Conservation (phyloP, 2,797 vertebrate species). For the Catostomus latipinnis region DNA sequence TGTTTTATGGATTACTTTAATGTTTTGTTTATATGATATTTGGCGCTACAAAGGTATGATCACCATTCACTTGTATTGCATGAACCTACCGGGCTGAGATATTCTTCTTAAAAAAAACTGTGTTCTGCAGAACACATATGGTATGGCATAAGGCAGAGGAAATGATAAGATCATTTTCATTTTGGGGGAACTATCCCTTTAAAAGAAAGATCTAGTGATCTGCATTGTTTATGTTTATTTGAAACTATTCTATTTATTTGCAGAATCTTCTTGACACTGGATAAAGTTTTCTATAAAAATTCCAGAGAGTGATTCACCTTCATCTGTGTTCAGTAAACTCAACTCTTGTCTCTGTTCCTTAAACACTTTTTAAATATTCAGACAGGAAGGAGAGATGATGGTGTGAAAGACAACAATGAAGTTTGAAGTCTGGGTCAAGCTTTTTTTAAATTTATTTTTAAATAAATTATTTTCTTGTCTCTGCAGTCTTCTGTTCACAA, state of each 20-base stretch:
- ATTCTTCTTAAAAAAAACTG: too few relatives aligned
- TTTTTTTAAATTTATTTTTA: neutral
- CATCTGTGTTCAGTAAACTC: slow-evolving; percentile 10
- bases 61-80: too few relatives aligned
- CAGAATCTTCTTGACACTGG: neutral
- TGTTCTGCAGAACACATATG: too few relatives aligned
- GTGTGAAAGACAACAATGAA: neutral
- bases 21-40: too few relatives aligned
- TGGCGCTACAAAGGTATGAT: too few relatives aligned
- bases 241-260: neutral
- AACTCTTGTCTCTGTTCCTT: neutral
- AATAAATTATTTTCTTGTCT: neutral
- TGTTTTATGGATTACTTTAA: too few relatives aligned
- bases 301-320: neutral
- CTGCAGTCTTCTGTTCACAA: slow-evolving; percentile 88
- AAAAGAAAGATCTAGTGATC: neutral
- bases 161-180: too few relatives aligned
- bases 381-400: neutral
- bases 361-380: slow-evolving; percentile 4
- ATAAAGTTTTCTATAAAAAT: neutral
- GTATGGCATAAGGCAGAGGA: too few relatives aligned
- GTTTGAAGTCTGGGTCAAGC: too few relatives aligned
- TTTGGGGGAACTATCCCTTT: too few relatives aligned
- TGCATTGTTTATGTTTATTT: neutral
- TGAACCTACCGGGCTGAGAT: too few relatives aligned